Conservation (phyloP, 2,113 vertebrate species). For the Oncorhynchus nerka region DNA sequence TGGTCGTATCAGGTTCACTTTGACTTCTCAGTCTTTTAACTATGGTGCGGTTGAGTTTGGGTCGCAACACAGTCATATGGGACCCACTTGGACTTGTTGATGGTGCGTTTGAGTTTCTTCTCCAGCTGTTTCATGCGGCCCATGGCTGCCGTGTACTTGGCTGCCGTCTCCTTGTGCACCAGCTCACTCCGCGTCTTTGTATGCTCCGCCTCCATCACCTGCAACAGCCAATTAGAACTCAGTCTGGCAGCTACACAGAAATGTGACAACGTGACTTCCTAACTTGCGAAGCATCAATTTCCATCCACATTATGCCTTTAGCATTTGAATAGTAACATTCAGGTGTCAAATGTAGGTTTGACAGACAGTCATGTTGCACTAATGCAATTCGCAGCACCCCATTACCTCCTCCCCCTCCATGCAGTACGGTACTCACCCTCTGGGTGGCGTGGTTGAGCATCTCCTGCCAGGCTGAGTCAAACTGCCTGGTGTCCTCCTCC, state of each 20-base stretch:
- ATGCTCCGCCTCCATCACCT: slow-evolving; percentile 98
- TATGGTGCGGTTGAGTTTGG: background rate
- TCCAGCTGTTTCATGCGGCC: slow-evolving; percentile 94
- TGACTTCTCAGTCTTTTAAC: background rate
- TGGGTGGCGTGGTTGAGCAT: slow-evolving; percentile 98
- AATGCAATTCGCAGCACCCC: background rate
- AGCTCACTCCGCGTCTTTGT: slow-evolving; percentile 90
- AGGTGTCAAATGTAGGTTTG: background rate
- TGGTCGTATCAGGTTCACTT: background rate
- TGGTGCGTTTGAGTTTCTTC: slow-evolving; percentile 95
- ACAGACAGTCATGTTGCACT: background rate
- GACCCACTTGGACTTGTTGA: slow-evolving; percentile 96
- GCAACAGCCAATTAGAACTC: slow-evolving; percentile 30
- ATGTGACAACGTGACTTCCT: too few species aligned
- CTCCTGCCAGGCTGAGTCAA: slow-evolving; percentile 97
- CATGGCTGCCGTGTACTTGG: slow-evolving; percentile 88
- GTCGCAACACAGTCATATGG: background rate
- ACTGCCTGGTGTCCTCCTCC: slow-evolving; percentile 93
- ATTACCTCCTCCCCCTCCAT: background rate
- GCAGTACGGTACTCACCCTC: slow-evolving; percentile 70
- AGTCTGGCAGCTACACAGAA: background rate
- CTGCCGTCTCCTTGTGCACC: slow-evolving; percentile 91
- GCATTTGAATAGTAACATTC: background rate
- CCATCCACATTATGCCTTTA: background rate
- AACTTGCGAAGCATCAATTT: too few species aligned